Percentiles rank a stretch among this genome's conserved stretches.
phyloP scores from a whole-genome alignment of 2,113 vertebrate genomes.

The Girardinichthys multiradiatus region DNA sequence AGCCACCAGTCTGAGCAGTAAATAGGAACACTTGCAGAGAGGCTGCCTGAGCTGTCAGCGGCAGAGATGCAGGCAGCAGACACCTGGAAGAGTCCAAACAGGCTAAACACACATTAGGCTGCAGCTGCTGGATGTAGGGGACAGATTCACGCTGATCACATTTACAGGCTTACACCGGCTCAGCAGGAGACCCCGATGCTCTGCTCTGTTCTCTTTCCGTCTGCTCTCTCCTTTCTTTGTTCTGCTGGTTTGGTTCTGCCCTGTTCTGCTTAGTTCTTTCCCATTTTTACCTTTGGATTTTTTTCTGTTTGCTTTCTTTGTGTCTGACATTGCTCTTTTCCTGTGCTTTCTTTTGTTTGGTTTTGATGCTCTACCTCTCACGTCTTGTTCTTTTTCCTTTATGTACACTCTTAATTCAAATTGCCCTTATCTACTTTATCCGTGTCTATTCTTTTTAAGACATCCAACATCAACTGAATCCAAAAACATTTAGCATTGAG shows the following conservation, averaged over 20 bases:
- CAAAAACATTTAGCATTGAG: neutral
- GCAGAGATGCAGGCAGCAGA: conserved; percentile 20
- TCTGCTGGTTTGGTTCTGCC: neutral
- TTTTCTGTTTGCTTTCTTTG: neutral
- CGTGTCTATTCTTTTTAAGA: neutral
- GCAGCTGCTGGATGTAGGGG: conserved; percentile 60
- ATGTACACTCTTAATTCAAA: conserved; percentile 9
- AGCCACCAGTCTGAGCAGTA: conserved; percentile 27
- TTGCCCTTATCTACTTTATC: conserved; percentile 11
- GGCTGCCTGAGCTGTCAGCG: conserved; percentile 19
- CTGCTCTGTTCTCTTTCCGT: conserved; percentile 11
- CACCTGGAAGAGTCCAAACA: conserved; percentile 64
- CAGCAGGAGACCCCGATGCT: conserved; percentile 51
- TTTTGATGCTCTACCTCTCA: neutral
- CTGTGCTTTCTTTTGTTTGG: neutral
- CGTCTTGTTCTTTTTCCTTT: neutral
- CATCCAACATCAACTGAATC: neutral
- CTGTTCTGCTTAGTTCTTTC: neutral
- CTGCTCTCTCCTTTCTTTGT: conserved; percentile 5
- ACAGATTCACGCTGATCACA: conserved; percentile 61
- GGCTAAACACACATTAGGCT: conserved; percentile 65
- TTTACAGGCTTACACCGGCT: conserved; percentile 60
- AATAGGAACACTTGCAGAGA: conserved; percentile 24
- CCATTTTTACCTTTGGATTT: neutral
- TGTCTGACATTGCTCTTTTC: neutral